Conservation (phyloP, 1,140 invertebrate genomes). For the Drosophila obscura region DNA sequence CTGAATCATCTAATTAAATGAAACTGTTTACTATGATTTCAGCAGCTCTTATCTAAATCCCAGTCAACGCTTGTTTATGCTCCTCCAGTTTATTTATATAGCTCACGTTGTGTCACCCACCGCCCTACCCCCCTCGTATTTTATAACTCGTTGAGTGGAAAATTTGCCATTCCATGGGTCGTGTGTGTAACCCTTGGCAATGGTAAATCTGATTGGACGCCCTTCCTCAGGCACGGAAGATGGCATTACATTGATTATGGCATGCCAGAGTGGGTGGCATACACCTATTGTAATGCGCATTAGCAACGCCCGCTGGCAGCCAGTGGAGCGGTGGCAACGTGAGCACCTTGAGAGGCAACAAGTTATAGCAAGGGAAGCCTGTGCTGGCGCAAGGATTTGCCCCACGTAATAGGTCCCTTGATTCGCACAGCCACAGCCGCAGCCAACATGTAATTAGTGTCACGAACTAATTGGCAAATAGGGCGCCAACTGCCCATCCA, state of each 20-base stretch:
- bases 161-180: slow-evolving; percentile 38
- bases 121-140: slow-evolving; percentile 7
- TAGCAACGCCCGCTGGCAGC: neutral
- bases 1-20: too few relatives aligned
- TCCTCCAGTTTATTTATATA: slow-evolving; percentile 27
- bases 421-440: neutral
- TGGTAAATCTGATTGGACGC: slow-evolving; percentile 21
- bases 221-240: slow-evolving; percentile 12
- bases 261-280: neutral
- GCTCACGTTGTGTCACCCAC: neutral
- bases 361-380: neutral
- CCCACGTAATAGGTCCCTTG: neutral
- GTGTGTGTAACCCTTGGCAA: slow-evolving; percentile 14
- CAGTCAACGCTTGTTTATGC: slow-evolving; percentile 23
- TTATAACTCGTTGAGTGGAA: slow-evolving; percentile 44
- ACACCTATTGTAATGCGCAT: slow-evolving; percentile 3
- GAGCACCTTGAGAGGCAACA: neutral
- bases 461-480: slow-evolving; percentile 37
- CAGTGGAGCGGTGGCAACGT: slow-evolving; percentile 12
- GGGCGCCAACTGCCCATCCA: slow-evolving; percentile 5
- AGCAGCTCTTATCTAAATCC: slow-evolving; percentile 26
- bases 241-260: slow-evolving; percentile 22
- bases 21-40: slow-evolving; percentile 38
- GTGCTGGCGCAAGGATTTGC: neutral
- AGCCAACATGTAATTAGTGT: slow-evolving; percentile 24